Evolutionary conservation across 2,797 vertebrate genomes (phyloP).

Genomic region (Labeo calbasu): DNA sequence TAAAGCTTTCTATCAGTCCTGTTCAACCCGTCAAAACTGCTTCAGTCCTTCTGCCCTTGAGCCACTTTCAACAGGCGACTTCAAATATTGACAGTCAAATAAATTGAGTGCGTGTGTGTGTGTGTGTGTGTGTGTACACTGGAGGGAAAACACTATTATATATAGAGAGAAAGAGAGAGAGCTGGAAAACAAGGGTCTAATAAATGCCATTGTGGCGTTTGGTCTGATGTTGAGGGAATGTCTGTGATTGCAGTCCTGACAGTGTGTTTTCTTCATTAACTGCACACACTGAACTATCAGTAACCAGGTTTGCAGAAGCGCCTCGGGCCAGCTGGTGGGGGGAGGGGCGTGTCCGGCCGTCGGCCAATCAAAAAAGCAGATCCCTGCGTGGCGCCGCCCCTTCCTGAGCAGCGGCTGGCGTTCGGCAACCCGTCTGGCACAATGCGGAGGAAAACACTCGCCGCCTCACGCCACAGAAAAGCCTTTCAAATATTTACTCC

Average conservation of each 20-base stretch:
- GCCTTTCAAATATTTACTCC: conserved; percentile 44
- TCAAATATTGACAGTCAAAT: conserved; percentile 85
- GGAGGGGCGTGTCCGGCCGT: background rate
- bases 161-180: no score
- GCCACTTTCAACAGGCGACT: conserved; percentile 82
- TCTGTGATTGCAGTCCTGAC: background rate
- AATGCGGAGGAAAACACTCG: background rate
- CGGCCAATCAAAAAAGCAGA: background rate
- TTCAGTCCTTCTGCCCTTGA: conserved; percentile 83
- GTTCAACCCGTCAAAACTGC: conserved; percentile 72
- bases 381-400: background rate
- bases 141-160: conserved; percentile 1
- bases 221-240: background rate
- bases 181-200: background rate
- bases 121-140: conserved; percentile 32
- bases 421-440: conserved; percentile 1
- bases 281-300: background rate
- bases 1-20: conserved; percentile 83
- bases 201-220: background rate
- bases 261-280: background rate
- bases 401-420: background rate
- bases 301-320: background rate
- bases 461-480: conserved; percentile 7
- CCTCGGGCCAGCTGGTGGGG: conserved; percentile 10
- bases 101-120: conserved; percentile 72